Evolutionary conservation across 2,797 vertebrate genomes (phyloP), one percentile per base, ranked within the genome.

Genomic region (Enoplosus armatus): DNA sequence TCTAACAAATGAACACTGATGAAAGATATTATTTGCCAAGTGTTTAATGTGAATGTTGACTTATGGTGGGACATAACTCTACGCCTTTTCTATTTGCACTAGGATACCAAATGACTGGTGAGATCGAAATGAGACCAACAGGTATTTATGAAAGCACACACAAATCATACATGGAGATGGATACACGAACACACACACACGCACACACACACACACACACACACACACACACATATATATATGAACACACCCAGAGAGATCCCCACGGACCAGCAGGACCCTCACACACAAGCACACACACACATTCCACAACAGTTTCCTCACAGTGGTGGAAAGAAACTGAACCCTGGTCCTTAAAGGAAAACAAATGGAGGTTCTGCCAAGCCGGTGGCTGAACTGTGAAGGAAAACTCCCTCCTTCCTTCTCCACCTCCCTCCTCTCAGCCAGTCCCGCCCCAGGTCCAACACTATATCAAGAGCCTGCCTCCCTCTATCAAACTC

Each of bases 391-490:
- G 83, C 75, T 84, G 61, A 77, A 51, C 80, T 80, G 72, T 62
- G 68, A 77, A 87, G 79, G 72, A 87, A 87, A 92, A 80, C 85
- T 84, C 89, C 90, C 86, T 85, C 73, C 77, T 75, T 51, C 71
- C 60, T 50, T 73, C 66, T 56, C 77, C 47, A 54, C 70, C 67
- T 75, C 83, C 77, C 86, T 71, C 85, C 80, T 70, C 76, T 71
- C 43, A 58, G 48, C 33, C 70, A 60, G 90, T 72, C 88, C 92
- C 95, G 90, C 94, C 95, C 93, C 77, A 58, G 54, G 89, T 84
- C 84, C 85, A 60, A 65, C 85, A 85, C 91, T 95, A 94, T 95
- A 95, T 95, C 79, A 94, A 65, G 70, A 82, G 84, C 66, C 84
- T 67, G 80, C 78, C 89, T 89, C 80, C 64, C 60, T 61, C 54